Conservation (phyloP, 2,888 invertebrate genomes). For the Leistus spinibarbis region DNA sequence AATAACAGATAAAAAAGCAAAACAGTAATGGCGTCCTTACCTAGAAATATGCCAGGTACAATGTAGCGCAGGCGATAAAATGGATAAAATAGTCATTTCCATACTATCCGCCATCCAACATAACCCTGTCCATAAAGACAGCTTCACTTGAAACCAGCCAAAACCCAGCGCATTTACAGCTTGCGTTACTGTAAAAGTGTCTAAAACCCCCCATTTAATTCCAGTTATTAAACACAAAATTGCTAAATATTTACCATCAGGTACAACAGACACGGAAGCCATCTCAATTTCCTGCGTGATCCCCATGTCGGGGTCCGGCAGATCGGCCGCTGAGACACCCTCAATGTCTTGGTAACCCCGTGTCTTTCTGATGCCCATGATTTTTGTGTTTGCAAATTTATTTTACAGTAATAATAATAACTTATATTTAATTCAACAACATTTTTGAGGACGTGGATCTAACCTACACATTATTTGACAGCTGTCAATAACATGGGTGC, state of each 20-base stretch:
- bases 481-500: constrained; percentile 19
- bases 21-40: constrained; percentile 49
- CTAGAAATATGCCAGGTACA: constrained; percentile 92
- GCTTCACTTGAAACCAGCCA: constrained; percentile 88
- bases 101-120: constrained; percentile 98
- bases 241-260: constrained; percentile 67
- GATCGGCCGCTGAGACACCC: constrained; percentile 56
- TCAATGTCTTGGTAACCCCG: constrained; percentile 70
- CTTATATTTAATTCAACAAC: not conserved
- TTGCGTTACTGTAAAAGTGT: constrained; percentile 85
- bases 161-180: constrained; percentile 87
- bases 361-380: constrained; percentile 60
- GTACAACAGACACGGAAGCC: constrained; percentile 79
- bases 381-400: not conserved
- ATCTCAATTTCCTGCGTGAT: constrained; percentile 73
- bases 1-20: too few relatives aligned
- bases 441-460: constrained; percentile 25
- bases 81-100: constrained; percentile 97
- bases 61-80: constrained; percentile 90
- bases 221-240: constrained; percentile 2
- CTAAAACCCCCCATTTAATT: constrained; percentile 58
- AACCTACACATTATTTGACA: constrained; percentile 9
- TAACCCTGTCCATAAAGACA: constrained; percentile 82
- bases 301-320: constrained; percentile 59
- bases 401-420: not conserved